A percentile compares a stretch with the other conserved stretches of the same genome.
Conservation (phyloP, 1,140 invertebrate species). For the Caerostris extrusa region DNA sequence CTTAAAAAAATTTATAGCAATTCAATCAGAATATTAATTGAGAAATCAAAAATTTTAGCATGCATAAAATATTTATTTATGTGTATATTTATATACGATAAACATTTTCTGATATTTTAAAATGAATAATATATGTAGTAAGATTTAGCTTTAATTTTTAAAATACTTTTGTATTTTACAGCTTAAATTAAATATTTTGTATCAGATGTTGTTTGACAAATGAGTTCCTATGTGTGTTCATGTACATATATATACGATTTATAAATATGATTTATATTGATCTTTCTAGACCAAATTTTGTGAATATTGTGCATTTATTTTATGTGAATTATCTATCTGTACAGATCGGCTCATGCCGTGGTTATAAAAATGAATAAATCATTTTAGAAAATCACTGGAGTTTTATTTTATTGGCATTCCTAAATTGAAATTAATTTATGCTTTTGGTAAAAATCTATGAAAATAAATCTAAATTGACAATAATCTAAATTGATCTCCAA, state of each 20-base stretch:
- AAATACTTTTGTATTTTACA: neutral
- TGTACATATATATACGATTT: slow-evolving; percentile 49
- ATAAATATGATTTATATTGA: slow-evolving; percentile 37
- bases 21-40: no score
- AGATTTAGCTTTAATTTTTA: neutral
- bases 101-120: neutral
- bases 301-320: slow-evolving; percentile 46
- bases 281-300: slow-evolving; percentile 5
- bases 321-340: slow-evolving; percentile 40
- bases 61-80: no score
- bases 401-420: no score
- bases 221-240: slow-evolving; percentile 59
- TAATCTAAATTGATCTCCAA: no score
- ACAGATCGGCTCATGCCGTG: slow-evolving; percentile 6
- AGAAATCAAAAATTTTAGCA: no score
- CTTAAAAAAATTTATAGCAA: neutral
- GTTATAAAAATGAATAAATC: slow-evolving; percentile 25
- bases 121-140: neutral
- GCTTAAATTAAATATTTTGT: slow-evolving; percentile 8
- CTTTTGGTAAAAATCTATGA: no score
- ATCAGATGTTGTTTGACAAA: slow-evolving; percentile 5
- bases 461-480: no score
- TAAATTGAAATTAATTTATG: no score
- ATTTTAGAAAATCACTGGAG: neutral
- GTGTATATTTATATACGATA: no score